phyloP scores from a whole-genome alignment of 2,888 invertebrate genomes.

The Melinaea marsaeus region DNA sequence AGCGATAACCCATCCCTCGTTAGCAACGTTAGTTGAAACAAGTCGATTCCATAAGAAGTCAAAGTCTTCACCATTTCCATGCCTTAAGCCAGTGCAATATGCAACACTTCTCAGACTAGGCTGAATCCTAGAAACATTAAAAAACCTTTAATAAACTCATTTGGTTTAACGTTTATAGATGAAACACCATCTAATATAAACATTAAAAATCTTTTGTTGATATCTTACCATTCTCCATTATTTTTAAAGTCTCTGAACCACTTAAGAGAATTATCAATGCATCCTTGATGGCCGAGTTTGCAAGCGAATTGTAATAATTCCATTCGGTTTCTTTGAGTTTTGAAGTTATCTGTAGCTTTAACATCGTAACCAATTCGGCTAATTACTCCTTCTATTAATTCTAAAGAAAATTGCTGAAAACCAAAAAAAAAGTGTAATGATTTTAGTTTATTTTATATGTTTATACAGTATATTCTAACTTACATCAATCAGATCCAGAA shows the following conservation, averaged over 20 bases:
- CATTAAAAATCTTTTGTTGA: neutral
- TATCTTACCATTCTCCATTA: conserved; percentile 54
- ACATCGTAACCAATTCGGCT: conserved; percentile 68
- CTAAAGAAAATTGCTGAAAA: conserved; percentile 47
- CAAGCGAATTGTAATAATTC: conserved; percentile 81
- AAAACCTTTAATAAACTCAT: neutral
- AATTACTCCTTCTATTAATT: conserved; percentile 54
- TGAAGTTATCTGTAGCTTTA: conserved; percentile 51
- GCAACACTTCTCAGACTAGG: conserved; percentile 74
- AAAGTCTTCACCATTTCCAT: conserved; percentile 79
- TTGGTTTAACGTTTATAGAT: too few species aligned
- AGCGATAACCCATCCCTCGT: conserved; percentile 79
- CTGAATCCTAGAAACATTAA: conserved; percentile 44
- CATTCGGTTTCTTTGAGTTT: conserved; percentile 77
- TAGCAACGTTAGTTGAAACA: conserved; percentile 73
- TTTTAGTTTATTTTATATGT: neutral
- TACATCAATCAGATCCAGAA: conserved; percentile 51
- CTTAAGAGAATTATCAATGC: conserved; percentile 54
- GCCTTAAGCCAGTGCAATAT: conserved; percentile 81
- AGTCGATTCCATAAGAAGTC: conserved; percentile 80
- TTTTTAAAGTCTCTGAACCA: conserved; percentile 49
- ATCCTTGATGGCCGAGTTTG: conserved; percentile 75
- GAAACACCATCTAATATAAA: too few species aligned
- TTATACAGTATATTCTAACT: conserved; percentile 24
- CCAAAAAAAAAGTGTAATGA: neutral